Evolutionary conservation across 2,113 vertebrate species (phyloP), one percentile per base, ranked within the genome.

Genomic region (Alosa alosa): DNA sequence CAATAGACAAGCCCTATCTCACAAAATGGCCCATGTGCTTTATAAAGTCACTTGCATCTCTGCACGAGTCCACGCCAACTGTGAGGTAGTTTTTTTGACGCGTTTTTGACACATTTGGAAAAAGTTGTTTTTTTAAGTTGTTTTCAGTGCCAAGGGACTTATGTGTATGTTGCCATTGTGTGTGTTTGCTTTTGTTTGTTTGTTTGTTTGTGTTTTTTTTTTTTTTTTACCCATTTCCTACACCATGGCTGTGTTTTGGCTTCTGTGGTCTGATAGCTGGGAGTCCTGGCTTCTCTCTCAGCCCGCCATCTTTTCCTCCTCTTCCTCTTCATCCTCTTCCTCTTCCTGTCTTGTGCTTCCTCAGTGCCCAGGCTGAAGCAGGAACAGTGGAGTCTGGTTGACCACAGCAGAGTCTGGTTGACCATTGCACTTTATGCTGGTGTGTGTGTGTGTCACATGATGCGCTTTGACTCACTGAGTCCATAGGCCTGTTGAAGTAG

Each of bases 341-440:
- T 83, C 83, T 39, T 81, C n/a, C 7, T 17, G 50, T 18, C 18
- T 45, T 47, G 83, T 45, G 20, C 41, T 22, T 57, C 36, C 68
- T 31, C 82, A 84, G 84, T 50, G 15, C 15, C 52, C 52, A 78
- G 52, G 68, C 20, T 49, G 84, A 18, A 84, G 57, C 84, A 82
- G 87, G 81, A 60, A 60, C 88, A 78, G 82, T 84, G 72, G 84
- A 90, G 82, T 85, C 86, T 86, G 81, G 75, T 72, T 83, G 75
- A 82, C 52, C 81, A 60, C 88, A 78, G 82, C 83, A 60, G 84
- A 90, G 81, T 83, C 86, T 86, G 81, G 75, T 72, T 83, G 75
- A 82, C 52, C 81, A 36, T 60, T 86, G 82, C 72, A 49, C 75
- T 9, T 89, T 78, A 78, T 78, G 72, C 72, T 78, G 72, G 72